Conservation (phyloP, 2,888 invertebrate species). For the Pseudolycoriella hygida region DNA sequence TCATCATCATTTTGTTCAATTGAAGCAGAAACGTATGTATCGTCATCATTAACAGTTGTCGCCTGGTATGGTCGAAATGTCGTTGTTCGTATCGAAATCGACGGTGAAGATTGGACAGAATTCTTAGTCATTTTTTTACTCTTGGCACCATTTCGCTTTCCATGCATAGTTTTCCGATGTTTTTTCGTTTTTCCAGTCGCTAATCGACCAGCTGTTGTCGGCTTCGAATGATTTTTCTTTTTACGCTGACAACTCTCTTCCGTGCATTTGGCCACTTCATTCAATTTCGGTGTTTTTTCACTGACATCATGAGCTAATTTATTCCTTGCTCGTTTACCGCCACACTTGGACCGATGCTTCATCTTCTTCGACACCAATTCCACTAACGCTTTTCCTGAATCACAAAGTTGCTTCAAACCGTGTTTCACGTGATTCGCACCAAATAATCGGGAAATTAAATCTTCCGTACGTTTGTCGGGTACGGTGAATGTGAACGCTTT, state of each 20-base stretch:
- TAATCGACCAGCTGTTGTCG: background rate
- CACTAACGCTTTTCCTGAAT: conserved; percentile 28
- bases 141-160: background rate
- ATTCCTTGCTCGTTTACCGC: background rate
- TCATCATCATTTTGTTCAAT: background rate
- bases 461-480: conserved; percentile 31
- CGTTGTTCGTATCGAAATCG: background rate
- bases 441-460: conserved; percentile 33
- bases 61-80: background rate
- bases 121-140: background rate
- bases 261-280: no score
- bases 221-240: background rate
- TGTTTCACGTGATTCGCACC: conserved; percentile 29
- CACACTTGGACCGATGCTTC: conserved; percentile 16
- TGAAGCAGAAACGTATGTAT: background rate
- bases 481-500: conserved; percentile 47
- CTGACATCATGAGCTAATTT: background rate
- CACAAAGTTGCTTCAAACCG: conserved; percentile 30
- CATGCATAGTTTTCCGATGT: background rate
- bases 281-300: background rate
- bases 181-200: background rate
- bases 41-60: background rate
- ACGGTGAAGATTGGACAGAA: background rate
- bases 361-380: conserved; percentile 26
- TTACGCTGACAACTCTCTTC: background rate